Evolutionary conservation across 2,797 vertebrate species (phyloP).

Genomic region (Sebastiscus tertius): DNA sequence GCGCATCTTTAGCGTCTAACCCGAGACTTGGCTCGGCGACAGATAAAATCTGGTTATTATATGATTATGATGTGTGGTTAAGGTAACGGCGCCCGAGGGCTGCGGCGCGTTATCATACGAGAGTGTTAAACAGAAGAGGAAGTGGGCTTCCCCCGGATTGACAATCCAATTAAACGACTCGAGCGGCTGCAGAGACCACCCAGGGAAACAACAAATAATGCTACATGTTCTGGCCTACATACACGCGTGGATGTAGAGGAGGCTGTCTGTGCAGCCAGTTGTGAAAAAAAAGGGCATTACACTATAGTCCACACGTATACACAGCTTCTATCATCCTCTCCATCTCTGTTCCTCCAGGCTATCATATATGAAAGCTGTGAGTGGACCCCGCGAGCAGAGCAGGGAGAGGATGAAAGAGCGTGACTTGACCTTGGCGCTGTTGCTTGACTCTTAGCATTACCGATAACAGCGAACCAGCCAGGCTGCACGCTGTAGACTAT

Average conservation of each 20-base stretch:
- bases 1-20: slow-evolving; percentile 40
- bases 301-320: slow-evolving; percentile 13
- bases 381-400: neutral
- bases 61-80: slow-evolving; percentile 68
- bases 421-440: slow-evolving; percentile 49
- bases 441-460: slow-evolving; percentile 22
- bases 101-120: slow-evolving; percentile 38
- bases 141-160: slow-evolving; percentile 69
- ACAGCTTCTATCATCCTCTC: slow-evolving; percentile 18
- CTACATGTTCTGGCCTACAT: slow-evolving; percentile 13
- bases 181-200: slow-evolving; percentile 61
- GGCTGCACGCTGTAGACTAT: neutral
- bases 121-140: slow-evolving; percentile 60
- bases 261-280: slow-evolving; percentile 5
- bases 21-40: slow-evolving; percentile 31
- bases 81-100: slow-evolving; percentile 58
- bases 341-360: slow-evolving; percentile 17
- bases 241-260: slow-evolving; percentile 16
- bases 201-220: slow-evolving; percentile 54
- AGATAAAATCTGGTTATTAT: slow-evolving; percentile 63
- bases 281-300: neutral
- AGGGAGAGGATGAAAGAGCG: slow-evolving; percentile 37
- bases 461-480: neutral
- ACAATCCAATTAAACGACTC: slow-evolving; percentile 79
- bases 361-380: slow-evolving; percentile 32